Evolutionary conservation across 2,113 vertebrate species (phyloP).

Genomic region (Antennarius striatus): DNA sequence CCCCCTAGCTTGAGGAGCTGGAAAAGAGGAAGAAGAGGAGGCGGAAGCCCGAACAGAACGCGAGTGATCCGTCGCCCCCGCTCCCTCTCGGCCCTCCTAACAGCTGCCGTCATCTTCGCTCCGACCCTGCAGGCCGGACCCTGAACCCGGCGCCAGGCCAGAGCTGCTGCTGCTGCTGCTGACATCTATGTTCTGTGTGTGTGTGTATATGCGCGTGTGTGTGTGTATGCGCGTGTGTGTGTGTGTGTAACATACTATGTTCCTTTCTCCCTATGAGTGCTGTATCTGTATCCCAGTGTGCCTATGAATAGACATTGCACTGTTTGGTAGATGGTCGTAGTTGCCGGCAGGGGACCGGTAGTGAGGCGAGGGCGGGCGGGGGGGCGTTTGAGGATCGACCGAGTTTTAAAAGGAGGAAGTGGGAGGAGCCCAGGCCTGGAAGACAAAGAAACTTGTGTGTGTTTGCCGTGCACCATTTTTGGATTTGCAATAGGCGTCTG

Average conservation of each 20-base stretch:
- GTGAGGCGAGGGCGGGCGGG: not conserved
- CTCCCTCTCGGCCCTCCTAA: conserved; percentile 32
- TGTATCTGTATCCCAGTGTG: conserved; percentile 76
- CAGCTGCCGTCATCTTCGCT: conserved; percentile 38
- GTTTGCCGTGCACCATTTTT: conserved; percentile 24
- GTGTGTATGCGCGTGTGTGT: conserved; percentile 25
- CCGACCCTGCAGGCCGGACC: conserved; percentile 42
- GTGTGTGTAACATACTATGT: conserved; percentile 59
- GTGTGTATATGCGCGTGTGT: conserved; percentile 30
- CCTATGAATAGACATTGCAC: conserved; percentile 81
- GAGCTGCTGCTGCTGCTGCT: conserved; percentile 58
- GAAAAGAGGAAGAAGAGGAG: not conserved
- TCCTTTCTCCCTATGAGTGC: conserved; percentile 56
- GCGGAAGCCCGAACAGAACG: conserved; percentile 7
- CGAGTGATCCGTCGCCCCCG: conserved; percentile 36
- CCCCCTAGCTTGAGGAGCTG: conserved; percentile 6
- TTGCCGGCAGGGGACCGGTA: conserved; percentile 16
- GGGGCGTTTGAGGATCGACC: conserved; percentile 59
- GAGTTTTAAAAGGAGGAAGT: conserved; percentile 55
- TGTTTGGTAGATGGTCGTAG: conserved; percentile 76
- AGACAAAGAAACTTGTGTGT: conserved; percentile 36
- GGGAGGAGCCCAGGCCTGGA: conserved; percentile 48
- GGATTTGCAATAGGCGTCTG: conserved; percentile 16
- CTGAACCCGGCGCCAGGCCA: conserved; percentile 52
- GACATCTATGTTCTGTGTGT: conserved; percentile 53